Evolutionary conservation across 1,140 invertebrate species (phyloP).

Genomic region (Anastatus disparis): DNA sequence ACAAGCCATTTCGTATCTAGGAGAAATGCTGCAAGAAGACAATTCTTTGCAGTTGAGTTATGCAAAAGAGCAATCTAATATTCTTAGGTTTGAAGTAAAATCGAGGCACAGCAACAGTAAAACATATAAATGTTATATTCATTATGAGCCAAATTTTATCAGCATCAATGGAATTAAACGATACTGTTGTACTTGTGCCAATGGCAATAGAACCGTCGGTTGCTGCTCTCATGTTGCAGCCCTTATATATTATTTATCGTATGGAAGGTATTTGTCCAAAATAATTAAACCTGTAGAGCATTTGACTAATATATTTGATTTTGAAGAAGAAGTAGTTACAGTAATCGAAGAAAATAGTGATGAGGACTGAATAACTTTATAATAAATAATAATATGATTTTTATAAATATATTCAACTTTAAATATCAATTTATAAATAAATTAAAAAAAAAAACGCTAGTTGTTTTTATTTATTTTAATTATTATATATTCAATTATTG

Average conservation of each 20-base stretch:
- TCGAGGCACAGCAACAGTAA: slow-evolving; percentile 33
- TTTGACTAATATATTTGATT: neutral
- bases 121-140: slow-evolving; percentile 34
- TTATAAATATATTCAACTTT: too few species aligned
- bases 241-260: neutral
- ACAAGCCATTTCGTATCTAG: slow-evolving; percentile 41
- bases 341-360: too few species aligned
- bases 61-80: slow-evolving; percentile 17
- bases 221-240: neutral
- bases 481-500: too few species aligned
- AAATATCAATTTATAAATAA: too few species aligned
- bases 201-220: neutral
- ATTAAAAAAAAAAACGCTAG: too few species aligned
- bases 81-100: slow-evolving; percentile 30
- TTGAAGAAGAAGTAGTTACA: neutral
- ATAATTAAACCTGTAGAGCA: neutral
- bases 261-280: slow-evolving; percentile 10
- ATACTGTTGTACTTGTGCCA: slow-evolving; percentile 5
- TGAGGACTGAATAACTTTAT: too few species aligned
- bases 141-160: slow-evolving; percentile 27
- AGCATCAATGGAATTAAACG: neutral
- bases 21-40: slow-evolving; percentile 27
- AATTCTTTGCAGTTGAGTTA: slow-evolving; percentile 20
- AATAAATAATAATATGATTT: too few species aligned
- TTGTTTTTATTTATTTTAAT: too few species aligned